Base-by-base conservation (phyloP, 1,140 invertebrate genomes). In the Acromyrmex heyeri region DNA sequence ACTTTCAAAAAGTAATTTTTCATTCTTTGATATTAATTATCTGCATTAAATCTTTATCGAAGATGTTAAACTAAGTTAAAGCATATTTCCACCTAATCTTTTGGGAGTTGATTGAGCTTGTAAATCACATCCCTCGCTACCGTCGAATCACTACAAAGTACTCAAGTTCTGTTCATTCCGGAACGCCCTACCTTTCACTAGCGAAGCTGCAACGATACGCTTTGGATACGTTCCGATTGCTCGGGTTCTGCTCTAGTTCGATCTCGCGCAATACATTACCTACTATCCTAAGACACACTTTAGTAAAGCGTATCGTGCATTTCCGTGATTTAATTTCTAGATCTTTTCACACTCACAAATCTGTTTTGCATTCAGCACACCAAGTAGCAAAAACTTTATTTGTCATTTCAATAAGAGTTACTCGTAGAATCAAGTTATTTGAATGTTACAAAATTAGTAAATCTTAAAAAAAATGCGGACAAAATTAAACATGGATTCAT, bases 161-260 rank as follows among this genome's bases (percentile, higher is more conserved):
- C 55, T 75, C 69, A 75, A 73, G 55, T 75, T 75, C 38, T 75
- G 55, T 82, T 82, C 79, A 82, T 83, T 83, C 69, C 69, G 69
- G 69, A 73, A 83, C 69, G 79, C 21, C 48, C 38, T 61, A 57
- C 79, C 69, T 83, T 83, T 83, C 69, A 75, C 69, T 34, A 61
- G 55, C 79, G n/a, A 59, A 83, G 69, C 79, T 73, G 67, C 69
- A 59, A 48, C 34, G 50, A 57, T 48, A 72, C 48, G 65, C 78
- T 72, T 82, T 73, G 55, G 79, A 83, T 50, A 83, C 38, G 38
- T 62, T 73, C n/a, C 69, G 69, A 75, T 69, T 75, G 55, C 69
- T 83, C 55, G 69, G 21, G 79, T 73, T 83, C 79, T 83, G 79
- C 79, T 75, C 79, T 57, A 83, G 79, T 83, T 83, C 69, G 69